These are phyloP conservation scores for Proisotoma minuta DNA, from an alignment of 2,888 invertebrate genomes.

Conservation along the genomic window DNA sequence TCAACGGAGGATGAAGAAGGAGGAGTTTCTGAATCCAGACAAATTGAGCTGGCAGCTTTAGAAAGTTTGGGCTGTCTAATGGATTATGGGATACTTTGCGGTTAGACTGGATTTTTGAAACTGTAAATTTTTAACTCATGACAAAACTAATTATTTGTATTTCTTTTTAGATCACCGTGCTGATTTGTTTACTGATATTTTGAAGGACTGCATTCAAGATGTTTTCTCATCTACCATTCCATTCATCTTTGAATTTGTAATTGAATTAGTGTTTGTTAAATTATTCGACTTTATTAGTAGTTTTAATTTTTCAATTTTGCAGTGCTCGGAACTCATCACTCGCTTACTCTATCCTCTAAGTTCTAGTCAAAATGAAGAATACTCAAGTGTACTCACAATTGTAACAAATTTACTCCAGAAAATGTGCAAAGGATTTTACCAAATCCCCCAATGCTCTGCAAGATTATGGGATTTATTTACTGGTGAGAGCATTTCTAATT, in stretches of 20 bases:
- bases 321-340: slow-evolving; percentile 22
- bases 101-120: slow-evolving; percentile 18
- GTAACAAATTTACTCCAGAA: slow-evolving; percentile 32
- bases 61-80: slow-evolving; percentile 31
- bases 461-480: slow-evolving; percentile 29
- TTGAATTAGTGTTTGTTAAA: slow-evolving; percentile 8
- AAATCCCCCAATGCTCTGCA: slow-evolving; percentile 20
- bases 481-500: slow-evolving; percentile 6
- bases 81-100: slow-evolving; percentile 28
- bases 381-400: background rate
- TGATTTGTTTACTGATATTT: slow-evolving; percentile 23
- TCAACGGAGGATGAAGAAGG: background rate
- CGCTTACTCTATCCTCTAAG: slow-evolving; percentile 4
- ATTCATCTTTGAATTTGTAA: slow-evolving; percentile 38
- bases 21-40: slow-evolving; percentile 8
- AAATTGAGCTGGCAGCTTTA: slow-evolving; percentile 19
- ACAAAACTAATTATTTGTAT: background rate
- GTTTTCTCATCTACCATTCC: slow-evolving; percentile 20
- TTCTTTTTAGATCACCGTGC: slow-evolving; percentile 29
- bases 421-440: slow-evolving; percentile 24
- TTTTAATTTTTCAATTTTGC: slow-evolving; percentile 6
- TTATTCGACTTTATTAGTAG: background rate
- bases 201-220: slow-evolving; percentile 26
- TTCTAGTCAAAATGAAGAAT: background rate
- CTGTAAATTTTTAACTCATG: background rate